Evolutionary conservation across 2,888 invertebrate genomes (phyloP), one percentile per base, ranked within the genome.

Genomic region (Parnassius mnemosyne): DNA sequence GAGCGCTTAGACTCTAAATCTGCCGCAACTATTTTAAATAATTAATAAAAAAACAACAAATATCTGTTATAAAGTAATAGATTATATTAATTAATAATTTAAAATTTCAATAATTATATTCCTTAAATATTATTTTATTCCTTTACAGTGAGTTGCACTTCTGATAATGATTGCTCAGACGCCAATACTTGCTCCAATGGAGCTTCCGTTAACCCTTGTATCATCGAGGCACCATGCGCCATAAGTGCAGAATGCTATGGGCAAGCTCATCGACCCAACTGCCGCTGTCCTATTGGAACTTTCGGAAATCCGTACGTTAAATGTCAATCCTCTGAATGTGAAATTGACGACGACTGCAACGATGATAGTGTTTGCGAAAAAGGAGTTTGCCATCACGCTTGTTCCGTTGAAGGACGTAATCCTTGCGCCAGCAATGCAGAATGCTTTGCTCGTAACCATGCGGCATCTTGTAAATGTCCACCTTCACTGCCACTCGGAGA

Each of bases 191-290:
- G 97, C 78, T 94, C 95, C 81, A 96, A 96, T 76, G 94, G 95
- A 1, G 95, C 95, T 74, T 97, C 97, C 77, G 90, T 97, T 10
- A 96, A 94, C 77, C 96, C 97, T 34, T 97, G 97, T 76, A 88
- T 96, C 13, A 81, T 96, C 25, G 94, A 94, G 65, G 95, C 96
- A 79, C 96, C 96, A 9, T 97, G 97, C 78, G 95, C 96, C 9
- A 92, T 95, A 55, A 97, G 95, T 74, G 97, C 97, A 0, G 95
- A 96, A 83, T 97, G 97, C 79, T 96, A 94, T 75, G 96, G 97
- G 9, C 93, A 94, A 70, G 94, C 94, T 71, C 97, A 97, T 80
- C 93, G 95, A 63, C 94, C 97, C 0, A 93, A 94, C 57, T 98
- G 97, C 78, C 94, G 94, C 77, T 97, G 97, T 80, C 94, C 95